Evolutionary conservation across 1,140 invertebrate genomes (phyloP).

Genomic region (Drosophila nikananu): DNA sequence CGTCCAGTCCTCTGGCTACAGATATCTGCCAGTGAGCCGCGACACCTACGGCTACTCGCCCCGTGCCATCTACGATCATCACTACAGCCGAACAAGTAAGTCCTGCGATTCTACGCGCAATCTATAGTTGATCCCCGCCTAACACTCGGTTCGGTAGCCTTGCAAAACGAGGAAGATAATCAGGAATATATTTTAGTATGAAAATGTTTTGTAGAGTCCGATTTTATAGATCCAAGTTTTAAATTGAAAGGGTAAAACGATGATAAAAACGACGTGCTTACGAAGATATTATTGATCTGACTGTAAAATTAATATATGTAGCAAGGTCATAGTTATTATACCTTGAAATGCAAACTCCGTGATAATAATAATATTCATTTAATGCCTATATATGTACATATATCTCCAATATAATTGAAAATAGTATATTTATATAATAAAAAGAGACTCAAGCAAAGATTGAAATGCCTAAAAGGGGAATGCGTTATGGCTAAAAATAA

Average conservation of each 20-base stretch:
- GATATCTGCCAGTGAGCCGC: constrained; percentile 94
- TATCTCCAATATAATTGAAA: too few species aligned
- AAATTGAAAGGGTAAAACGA: neutral
- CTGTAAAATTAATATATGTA: neutral
- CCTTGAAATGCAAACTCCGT: neutral
- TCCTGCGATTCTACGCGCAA: constrained; percentile 25
- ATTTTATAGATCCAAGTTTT: neutral
- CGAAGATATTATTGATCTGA: neutral
- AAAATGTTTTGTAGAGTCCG: neutral
- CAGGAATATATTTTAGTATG: too few species aligned
- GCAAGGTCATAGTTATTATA: neutral
- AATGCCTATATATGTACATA: too few species aligned
- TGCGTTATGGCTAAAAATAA: neutral
- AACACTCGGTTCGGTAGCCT: constrained; percentile 14
- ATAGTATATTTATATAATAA: too few species aligned
- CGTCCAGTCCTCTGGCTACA: constrained; percentile 93
- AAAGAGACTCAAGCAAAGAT: neutral
- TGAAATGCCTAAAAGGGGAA: too few species aligned
- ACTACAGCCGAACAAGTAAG: constrained; percentile 95
- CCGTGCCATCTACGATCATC: constrained; percentile 93
- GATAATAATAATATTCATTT: too few species aligned
- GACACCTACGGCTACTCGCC: constrained; percentile 95
- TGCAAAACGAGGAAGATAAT: constrained; percentile 3
- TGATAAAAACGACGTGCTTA: neutral
- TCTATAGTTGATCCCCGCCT: constrained; percentile 21